Evolutionary conservation across 2,797 vertebrate genomes (phyloP).

Genomic region (Onychomys torridus): DNA sequence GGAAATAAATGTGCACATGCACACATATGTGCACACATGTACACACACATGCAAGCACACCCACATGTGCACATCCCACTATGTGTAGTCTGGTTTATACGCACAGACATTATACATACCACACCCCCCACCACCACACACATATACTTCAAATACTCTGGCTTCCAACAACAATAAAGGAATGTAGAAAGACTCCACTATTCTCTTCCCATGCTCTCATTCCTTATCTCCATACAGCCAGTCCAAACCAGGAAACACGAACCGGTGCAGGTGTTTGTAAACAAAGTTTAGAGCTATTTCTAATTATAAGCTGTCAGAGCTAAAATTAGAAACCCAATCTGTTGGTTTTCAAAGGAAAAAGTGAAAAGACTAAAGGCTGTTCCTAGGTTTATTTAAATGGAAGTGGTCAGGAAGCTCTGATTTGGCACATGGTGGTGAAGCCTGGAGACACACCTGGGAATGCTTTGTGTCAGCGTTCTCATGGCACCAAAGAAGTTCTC

Average conservation of each 20-base stretch:
- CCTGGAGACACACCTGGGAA: neutral
- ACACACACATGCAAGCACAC: neutral
- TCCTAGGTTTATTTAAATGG: conserved; percentile 82
- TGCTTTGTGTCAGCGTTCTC: conserved; percentile 42
- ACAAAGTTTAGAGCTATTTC: conserved; percentile 87
- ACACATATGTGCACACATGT: accelerated
- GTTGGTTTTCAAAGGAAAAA: conserved; percentile 72
- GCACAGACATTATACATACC: accelerated
- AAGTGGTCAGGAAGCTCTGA: conserved; percentile 71
- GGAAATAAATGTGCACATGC: neutral
- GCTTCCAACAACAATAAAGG: conserved; percentile 53
- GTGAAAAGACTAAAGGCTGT: conserved; percentile 65
- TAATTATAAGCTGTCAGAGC: conserved; percentile 85
- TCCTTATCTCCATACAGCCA: neutral
- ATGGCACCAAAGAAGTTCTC: neutral
- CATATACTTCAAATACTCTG: neutral
- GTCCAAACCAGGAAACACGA: conserved; percentile 79
- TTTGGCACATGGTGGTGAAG: conserved; percentile 44
- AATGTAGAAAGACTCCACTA: conserved; percentile 60
- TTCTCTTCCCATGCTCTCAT: accelerated
- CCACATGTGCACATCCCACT: accelerated
- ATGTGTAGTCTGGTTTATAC: neutral
- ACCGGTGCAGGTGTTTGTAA: conserved; percentile 87
- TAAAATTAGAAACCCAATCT: conserved; percentile 87
- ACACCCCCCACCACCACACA: accelerated